Percentiles rank a stretch among this genome's conserved stretches.
Evolutionary conservation across 2,113 vertebrate genomes (phyloP).

Genomic region (Ctenomys sociabilis): DNA sequence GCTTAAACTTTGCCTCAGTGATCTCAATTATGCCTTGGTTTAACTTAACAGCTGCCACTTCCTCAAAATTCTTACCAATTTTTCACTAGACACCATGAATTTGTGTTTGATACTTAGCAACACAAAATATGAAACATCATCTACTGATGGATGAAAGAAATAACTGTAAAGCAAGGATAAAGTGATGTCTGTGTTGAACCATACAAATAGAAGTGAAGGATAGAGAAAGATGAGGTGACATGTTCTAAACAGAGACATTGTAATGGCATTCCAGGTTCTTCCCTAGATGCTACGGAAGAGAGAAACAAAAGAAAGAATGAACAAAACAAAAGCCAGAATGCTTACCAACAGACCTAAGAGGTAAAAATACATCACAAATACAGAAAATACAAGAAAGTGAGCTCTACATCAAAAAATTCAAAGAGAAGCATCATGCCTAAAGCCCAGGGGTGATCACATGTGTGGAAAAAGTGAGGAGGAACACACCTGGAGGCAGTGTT

Average conservation of each 20-base stretch:
- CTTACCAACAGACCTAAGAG: too few relatives aligned
- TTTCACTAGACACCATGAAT: background rate
- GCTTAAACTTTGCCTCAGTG: background rate
- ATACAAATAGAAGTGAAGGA: background rate
- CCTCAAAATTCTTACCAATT: background rate
- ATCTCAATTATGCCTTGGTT: background rate
- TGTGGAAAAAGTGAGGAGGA: background rate
- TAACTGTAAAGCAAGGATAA: background rate
- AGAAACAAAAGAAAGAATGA: background rate
- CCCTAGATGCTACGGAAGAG: background rate
- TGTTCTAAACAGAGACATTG: background rate
- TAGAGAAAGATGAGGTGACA: background rate
- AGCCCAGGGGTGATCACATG: background rate
- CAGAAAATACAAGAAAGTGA: background rate
- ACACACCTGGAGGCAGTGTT: accelerated
- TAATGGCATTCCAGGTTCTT: background rate
- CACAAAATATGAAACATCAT: background rate
- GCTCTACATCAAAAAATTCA: background rate
- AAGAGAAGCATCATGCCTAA: background rate
- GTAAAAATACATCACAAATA: background rate
- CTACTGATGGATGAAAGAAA: background rate
- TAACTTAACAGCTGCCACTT: background rate
- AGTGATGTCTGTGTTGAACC: background rate
- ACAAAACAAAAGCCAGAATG: background rate
- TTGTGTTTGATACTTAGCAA: background rate